Conservation (phyloP, 1,140 invertebrate genomes). For the Aphidius gifuensis region DNA sequence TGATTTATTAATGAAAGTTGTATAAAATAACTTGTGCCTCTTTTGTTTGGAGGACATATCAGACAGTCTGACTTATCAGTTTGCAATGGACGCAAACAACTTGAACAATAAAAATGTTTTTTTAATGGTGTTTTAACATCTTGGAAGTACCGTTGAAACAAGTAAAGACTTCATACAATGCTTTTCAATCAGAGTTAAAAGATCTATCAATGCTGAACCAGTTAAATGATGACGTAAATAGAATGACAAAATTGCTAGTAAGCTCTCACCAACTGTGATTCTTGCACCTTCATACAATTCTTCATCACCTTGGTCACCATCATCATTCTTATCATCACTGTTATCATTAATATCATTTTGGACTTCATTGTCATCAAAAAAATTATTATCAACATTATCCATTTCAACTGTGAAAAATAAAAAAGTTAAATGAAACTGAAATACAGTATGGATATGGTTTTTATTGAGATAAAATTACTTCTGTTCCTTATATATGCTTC, state of each 20-base stretch:
- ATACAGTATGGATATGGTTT: no score
- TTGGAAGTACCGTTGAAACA: slow-evolving; percentile 18
- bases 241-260: slow-evolving; percentile 14
- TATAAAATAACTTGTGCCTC: slow-evolving; percentile 13
- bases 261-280: slow-evolving; percentile 17
- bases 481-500: no score
- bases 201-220: slow-evolving; percentile 13
- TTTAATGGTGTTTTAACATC: not conserved
- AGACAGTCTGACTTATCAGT: not conserved
- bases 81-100: slow-evolving; percentile 10
- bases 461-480: no score
- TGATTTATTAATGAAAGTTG: slow-evolving; percentile 12
- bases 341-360: no score
- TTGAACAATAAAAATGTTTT: slow-evolving; percentile 18
- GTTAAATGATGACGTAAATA: slow-evolving; percentile 15
- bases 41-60: not conserved
- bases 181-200: not conserved
- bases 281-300: slow-evolving; percentile 15
- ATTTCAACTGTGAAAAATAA: no score
- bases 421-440: no score
- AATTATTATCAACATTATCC: no score
- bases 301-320: not conserved
- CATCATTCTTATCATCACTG: no score
- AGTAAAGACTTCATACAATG: slow-evolving; percentile 17
- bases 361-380: no score